Evolutionary conservation across 2,888 invertebrate species (phyloP).

Genomic region (Crocallis elinguaria): DNA sequence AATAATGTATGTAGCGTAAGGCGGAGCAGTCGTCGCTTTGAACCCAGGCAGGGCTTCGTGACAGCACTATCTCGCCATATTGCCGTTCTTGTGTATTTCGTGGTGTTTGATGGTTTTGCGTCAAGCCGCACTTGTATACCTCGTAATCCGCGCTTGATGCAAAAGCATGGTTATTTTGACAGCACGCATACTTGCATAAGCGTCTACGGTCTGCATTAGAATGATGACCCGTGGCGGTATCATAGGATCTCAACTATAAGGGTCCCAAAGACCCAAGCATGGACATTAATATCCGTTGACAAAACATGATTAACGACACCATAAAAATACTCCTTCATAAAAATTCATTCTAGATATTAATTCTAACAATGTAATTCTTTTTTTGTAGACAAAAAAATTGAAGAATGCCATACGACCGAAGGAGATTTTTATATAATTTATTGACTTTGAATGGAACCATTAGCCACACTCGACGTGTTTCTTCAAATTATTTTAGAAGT

Average conservation of each 20-base stretch:
- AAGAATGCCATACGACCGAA: conserved; percentile 20
- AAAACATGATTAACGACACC: conserved; percentile 34
- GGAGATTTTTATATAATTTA: conserved; percentile 16
- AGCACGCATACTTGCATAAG: too few relatives aligned
- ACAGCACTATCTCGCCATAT: too few relatives aligned
- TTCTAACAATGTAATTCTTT: conserved; percentile 28
- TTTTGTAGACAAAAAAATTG: conserved; percentile 23
- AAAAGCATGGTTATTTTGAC: too few relatives aligned
- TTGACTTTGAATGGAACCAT: conserved; percentile 17
- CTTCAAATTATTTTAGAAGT: not conserved
- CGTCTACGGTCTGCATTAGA: too few relatives aligned
- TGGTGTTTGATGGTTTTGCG: too few relatives aligned
- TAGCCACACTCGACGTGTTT: conserved; percentile 24
- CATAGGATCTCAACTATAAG: not conserved
- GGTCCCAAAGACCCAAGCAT: not conserved
- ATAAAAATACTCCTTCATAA: conserved; percentile 30
- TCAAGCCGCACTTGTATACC: too few relatives aligned
- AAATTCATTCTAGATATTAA: conserved; percentile 34
- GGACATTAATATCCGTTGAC: conserved; percentile 24
- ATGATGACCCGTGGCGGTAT: too few relatives aligned
- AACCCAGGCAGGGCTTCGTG: too few relatives aligned
- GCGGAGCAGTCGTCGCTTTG: too few relatives aligned
- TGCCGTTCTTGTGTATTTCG: too few relatives aligned
- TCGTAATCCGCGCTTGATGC: too few relatives aligned
- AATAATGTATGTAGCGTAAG: too few relatives aligned